A percentile compares a stretch with the other conserved stretches of the same genome.
phyloP scores from a whole-genome alignment of 2,888 invertebrate genomes.

The Netelia virgata region DNA sequence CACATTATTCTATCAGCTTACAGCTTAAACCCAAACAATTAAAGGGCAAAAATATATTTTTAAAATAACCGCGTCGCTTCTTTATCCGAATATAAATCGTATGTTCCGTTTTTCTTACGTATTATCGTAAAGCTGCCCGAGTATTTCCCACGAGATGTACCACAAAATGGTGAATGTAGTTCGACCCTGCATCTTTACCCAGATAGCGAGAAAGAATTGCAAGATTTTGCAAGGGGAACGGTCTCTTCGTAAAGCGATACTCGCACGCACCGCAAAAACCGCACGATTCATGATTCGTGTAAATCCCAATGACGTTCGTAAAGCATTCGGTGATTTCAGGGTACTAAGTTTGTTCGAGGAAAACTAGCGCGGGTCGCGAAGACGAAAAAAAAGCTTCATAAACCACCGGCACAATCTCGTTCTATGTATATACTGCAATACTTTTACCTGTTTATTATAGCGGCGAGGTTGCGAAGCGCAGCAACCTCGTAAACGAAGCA shows the following conservation, averaged over 20 bases:
- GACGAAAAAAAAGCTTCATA: conserved; percentile 10
- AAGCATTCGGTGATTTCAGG: conserved; percentile 53
- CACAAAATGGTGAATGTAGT: conserved; percentile 53
- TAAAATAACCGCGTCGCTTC: no score
- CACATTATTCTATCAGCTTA: not conserved
- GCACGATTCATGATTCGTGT: conserved; percentile 65
- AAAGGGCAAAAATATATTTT: not conserved
- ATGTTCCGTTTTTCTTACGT: no score
- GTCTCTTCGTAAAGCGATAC: conserved; percentile 46
- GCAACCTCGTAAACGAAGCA: conserved; percentile 73
- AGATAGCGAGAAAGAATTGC: conserved; percentile 21
- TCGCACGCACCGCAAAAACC: conserved; percentile 64
- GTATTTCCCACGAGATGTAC: conserved; percentile 57
- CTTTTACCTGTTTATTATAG: conserved; percentile 64
- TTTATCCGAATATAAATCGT: no score
- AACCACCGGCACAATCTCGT: conserved; percentile 23
- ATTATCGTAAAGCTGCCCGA: conserved; percentile 1
- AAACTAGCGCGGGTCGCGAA: not conserved
- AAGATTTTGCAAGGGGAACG: conserved; percentile 41
- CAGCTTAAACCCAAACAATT: not conserved
- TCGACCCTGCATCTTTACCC: conserved; percentile 30
- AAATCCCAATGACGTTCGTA: conserved; percentile 59
- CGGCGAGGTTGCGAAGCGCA: conserved; percentile 52
- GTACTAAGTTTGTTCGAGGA: not conserved
- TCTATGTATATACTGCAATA: conserved; percentile 54